Evolutionary conservation across 2,113 vertebrate genomes (phyloP).

Genomic region (Callipepla californica): DNA sequence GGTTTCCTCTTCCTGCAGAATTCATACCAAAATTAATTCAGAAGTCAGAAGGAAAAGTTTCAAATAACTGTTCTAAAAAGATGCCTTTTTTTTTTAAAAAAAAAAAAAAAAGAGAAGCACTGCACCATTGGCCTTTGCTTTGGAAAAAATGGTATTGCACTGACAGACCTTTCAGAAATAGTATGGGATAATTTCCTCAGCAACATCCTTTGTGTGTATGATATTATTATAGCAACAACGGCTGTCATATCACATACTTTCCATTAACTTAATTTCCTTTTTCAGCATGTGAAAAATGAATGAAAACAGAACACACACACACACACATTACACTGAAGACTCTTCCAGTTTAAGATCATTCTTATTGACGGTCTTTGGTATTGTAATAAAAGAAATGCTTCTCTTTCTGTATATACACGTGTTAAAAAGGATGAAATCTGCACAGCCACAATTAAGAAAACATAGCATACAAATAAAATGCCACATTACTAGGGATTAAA

Average conservation of each 20-base stretch:
- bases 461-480: conserved; percentile 1
- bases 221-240: conserved; percentile 62
- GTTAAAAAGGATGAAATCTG: background rate
- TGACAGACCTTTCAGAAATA: conserved; percentile 66
- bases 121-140: conserved; percentile 36
- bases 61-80: background rate
- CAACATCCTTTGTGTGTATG: conserved; percentile 56
- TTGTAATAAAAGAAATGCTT: background rate
- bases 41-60: background rate
- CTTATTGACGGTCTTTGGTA: background rate
- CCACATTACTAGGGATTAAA: background rate
- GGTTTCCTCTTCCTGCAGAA: conserved; percentile 8
- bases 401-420: background rate
- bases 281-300: conserved; percentile 37
- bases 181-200: conserved; percentile 76
- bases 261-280: conserved; percentile 75
- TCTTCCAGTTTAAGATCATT: background rate
- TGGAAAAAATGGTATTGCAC: conserved; percentile 10
- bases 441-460: background rate
- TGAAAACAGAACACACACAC: background rate
- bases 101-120: background rate
- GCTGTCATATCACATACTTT: conserved; percentile 8
- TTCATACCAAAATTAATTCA: background rate
- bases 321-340: background rate
- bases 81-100: background rate